Evolutionary conservation across 2,113 vertebrate genomes (phyloP).

Genomic region (Carollia perspicillata): DNA sequence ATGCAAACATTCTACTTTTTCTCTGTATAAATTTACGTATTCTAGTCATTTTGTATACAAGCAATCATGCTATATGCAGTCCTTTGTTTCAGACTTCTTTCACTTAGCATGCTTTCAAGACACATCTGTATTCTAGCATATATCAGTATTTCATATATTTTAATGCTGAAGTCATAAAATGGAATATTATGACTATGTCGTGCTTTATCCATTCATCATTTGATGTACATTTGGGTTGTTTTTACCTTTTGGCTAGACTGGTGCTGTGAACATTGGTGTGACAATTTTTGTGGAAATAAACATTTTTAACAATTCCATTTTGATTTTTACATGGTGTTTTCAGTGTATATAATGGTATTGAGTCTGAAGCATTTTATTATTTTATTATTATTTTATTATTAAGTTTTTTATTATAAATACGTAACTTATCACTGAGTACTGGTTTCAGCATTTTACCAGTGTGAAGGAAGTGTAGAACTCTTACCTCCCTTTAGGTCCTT

Average conservation of each 20-base stretch:
- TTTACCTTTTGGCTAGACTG: too few relatives aligned
- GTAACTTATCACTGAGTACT: neutral
- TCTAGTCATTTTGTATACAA: neutral
- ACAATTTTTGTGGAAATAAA: too few relatives aligned
- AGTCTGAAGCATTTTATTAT: neutral
- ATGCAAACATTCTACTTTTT: neutral
- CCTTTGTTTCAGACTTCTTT: neutral
- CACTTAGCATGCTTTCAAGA: neutral
- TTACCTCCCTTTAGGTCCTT: neutral
- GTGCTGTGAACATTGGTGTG: too few relatives aligned
- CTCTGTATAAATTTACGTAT: neutral
- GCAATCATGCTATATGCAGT: neutral
- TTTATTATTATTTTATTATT: too few relatives aligned
- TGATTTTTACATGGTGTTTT: neutral
- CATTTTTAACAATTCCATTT: too few relatives aligned
- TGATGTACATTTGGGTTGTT: neutral
- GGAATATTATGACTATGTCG: neutral
- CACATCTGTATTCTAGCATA: neutral
- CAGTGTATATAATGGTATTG: neutral
- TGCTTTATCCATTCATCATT: neutral
- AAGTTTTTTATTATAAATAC: neutral
- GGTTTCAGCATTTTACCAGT: neutral
- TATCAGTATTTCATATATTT: neutral
- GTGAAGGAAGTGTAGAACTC: neutral
- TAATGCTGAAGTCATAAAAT: neutral